A percentile compares a stretch with the other conserved stretches of the same genome.
Evolutionary conservation across 2,113 vertebrate species (phyloP).

Genomic region (Corvus moneduloides): DNA sequence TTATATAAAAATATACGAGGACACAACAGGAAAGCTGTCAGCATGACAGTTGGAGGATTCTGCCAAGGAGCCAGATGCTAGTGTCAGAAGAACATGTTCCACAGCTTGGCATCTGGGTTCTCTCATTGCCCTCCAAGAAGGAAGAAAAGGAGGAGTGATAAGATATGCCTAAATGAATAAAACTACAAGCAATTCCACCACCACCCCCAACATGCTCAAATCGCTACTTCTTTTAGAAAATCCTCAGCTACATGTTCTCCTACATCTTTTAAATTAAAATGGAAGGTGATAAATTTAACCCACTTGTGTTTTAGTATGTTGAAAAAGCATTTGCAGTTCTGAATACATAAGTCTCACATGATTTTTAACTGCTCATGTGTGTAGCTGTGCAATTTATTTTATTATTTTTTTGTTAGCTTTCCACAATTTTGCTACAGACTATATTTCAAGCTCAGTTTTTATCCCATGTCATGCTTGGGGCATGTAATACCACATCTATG

Average conservation of each 20-base stretch:
- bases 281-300: conserved; percentile 53
- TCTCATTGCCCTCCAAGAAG: conserved; percentile 60
- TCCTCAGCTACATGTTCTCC: conserved; percentile 41
- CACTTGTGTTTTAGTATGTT: conserved; percentile 46
- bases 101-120: conserved; percentile 75
- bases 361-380: conserved; percentile 26
- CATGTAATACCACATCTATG: neutral
- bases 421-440: neutral
- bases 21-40: conserved; percentile 74
- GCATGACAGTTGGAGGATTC: conserved; percentile 71
- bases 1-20: conserved; percentile 69
- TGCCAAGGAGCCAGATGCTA: conserved; percentile 70
- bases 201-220: conserved; percentile 48
- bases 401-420: neutral
- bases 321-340: conserved; percentile 10
- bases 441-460: neutral
- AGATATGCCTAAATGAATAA: conserved; percentile 71
- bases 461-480: neutral
- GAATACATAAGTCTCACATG: conserved; percentile 33
- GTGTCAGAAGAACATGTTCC: conserved; percentile 78
- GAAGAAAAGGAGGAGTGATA: conserved; percentile 71
- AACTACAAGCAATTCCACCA: conserved; percentile 51
- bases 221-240: conserved; percentile 52
- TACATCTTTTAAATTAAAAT: conserved; percentile 62
- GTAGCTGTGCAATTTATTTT: conserved; percentile 23